phyloP scores from a whole-genome alignment of 2,888 invertebrate species.

The Ryuthela nishihirai region DNA sequence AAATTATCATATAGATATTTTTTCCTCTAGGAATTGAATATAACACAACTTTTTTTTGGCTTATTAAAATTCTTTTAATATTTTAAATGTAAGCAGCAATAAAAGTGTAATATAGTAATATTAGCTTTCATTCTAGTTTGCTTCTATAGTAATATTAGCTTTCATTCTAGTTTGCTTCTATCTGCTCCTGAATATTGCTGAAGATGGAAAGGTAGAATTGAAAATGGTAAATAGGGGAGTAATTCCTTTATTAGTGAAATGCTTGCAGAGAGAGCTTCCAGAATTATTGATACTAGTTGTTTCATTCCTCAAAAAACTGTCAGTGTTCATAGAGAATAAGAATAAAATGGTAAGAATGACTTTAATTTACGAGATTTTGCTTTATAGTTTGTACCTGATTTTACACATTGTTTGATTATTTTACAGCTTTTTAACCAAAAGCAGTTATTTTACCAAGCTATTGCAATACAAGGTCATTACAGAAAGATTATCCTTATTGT shows the following conservation, averaged over 20 bases:
- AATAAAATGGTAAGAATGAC: constrained; percentile 67
- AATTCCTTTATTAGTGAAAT: constrained; percentile 78
- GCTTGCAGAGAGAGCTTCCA: constrained; percentile 82
- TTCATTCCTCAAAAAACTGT: constrained; percentile 91
- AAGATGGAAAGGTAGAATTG: constrained; percentile 90
- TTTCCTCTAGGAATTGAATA: not conserved
- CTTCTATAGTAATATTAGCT: not conserved
- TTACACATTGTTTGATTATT: too few species aligned
- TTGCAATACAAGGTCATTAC: too few species aligned
- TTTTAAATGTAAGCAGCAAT: too few species aligned
- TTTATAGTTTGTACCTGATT: not conserved
- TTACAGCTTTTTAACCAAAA: too few species aligned
- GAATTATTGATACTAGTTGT: constrained; percentile 85
- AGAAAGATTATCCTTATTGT: too few species aligned
- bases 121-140: not conserved
- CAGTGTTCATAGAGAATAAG: constrained; percentile 91
- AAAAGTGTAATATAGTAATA: too few species aligned
- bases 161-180: constrained; percentile 72
- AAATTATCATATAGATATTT: too few species aligned
- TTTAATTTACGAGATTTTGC: not conserved
- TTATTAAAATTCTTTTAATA: too few species aligned
- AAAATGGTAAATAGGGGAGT: constrained; percentile 95
- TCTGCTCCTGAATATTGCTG: constrained; percentile 88
- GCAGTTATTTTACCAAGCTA: too few species aligned
- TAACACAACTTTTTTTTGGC: not conserved